Percentiles rank a stretch among this genome's conserved stretches.
phyloP scores from a whole-genome alignment of 1,140 invertebrate genomes.

The Charaxes varanes region DNA sequence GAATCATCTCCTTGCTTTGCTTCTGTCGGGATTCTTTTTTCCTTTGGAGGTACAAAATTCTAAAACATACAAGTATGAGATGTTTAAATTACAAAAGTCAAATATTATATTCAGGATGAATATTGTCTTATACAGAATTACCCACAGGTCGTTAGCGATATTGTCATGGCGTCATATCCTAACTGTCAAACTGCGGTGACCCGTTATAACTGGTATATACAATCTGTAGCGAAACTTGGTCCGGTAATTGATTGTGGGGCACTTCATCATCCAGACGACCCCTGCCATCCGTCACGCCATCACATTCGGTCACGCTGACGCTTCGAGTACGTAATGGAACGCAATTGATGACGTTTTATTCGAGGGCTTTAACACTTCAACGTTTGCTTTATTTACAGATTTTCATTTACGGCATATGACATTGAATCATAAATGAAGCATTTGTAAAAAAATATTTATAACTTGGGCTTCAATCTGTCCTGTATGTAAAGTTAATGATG shows the following conservation, averaged over 20 bases:
- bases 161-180: background rate
- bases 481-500: too few relatives aligned
- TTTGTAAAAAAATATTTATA: too few relatives aligned
- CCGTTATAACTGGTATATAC: slow-evolving; percentile 1
- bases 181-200: background rate
- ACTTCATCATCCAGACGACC: slow-evolving; percentile 42
- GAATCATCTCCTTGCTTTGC: too few relatives aligned
- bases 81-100: too few relatives aligned
- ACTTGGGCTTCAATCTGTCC: too few relatives aligned
- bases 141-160: background rate
- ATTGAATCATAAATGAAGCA: too few relatives aligned
- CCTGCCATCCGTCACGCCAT: slow-evolving; percentile 31
- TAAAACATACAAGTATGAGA: too few relatives aligned
- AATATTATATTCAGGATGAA: too few relatives aligned
- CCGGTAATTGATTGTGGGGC: slow-evolving; percentile 42
- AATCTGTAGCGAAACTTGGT: slow-evolving; percentile 16
- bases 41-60: too few relatives aligned
- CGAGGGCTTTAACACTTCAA: background rate
- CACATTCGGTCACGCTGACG: slow-evolving; percentile 8
- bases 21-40: too few relatives aligned
- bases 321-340: slow-evolving; percentile 17
- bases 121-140: slow-evolving; percentile 7
- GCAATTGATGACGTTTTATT: slow-evolving; percentile 13
- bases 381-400: background rate
- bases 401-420: too few relatives aligned